Evolutionary conservation across 1,140 invertebrate genomes (phyloP).

Genomic region (Monochamus saltuarius): DNA sequence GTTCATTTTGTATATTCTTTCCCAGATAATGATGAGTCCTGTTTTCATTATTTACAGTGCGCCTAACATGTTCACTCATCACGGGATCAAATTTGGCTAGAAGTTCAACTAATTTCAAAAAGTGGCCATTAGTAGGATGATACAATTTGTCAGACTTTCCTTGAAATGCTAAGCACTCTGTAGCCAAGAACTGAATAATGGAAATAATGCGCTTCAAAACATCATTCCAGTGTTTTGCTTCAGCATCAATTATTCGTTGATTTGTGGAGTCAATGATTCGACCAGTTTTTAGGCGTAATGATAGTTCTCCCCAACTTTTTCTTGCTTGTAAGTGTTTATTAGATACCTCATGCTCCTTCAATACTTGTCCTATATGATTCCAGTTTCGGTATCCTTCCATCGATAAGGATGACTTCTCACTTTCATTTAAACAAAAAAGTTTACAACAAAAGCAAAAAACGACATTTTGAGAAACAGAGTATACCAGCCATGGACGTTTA

Average conservation of each 20-base stretch:
- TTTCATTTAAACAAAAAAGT: conserved; percentile 8
- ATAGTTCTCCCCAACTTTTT: background rate
- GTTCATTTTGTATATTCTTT: background rate
- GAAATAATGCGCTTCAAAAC: conserved; percentile 15
- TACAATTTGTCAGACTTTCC: conserved; percentile 18
- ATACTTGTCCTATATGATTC: conserved; percentile 9
- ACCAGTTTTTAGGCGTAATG: background rate
- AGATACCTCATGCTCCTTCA: conserved; percentile 2
- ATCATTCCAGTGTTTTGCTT: conserved; percentile 14
- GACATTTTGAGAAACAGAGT: conserved; percentile 10
- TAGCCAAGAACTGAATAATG: conserved; percentile 4
- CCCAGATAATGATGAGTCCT: conserved; percentile 3
- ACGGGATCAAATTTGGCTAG: conserved; percentile 39
- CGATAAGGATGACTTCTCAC: background rate
- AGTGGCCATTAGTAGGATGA: conserved; percentile 27
- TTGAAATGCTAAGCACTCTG: conserved; percentile 15
- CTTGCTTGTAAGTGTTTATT: background rate
- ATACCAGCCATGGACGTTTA: conserved; percentile 8
- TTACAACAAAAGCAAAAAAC: conserved; percentile 28
- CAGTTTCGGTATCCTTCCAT: conserved; percentile 4
- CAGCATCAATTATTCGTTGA: background rate
- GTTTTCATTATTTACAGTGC: background rate
- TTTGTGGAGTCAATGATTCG: background rate
- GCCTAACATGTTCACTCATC: conserved; percentile 31
- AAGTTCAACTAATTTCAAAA: conserved; percentile 39